Evolutionary conservation across 2,797 vertebrate species (phyloP).

Genomic region (Sphenodon punctatus): DNA sequence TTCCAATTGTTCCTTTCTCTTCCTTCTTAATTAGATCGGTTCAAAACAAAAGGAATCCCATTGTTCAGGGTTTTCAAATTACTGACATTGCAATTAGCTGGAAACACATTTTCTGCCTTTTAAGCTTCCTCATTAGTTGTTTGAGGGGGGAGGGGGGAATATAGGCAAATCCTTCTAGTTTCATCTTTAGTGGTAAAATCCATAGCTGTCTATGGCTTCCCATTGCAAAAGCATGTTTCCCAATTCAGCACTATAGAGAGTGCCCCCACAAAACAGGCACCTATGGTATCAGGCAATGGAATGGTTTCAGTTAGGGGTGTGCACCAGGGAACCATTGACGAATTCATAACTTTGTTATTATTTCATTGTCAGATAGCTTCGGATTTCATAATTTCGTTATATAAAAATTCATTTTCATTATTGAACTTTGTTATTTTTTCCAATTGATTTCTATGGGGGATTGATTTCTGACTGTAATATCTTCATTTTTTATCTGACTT

Average conservation of each 20-base stretch:
- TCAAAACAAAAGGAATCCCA: not conserved
- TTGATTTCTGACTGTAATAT: no score
- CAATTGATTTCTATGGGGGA: no score
- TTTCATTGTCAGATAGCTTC: no score
- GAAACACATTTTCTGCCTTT: conserved; percentile 28
- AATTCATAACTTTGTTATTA: no score
- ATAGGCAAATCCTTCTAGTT: not conserved
- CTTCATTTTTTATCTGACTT: no score
- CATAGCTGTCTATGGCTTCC: not conserved
- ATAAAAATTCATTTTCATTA: no score
- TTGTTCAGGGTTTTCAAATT: conserved; percentile 15
- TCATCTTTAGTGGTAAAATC: not conserved
- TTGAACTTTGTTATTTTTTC: no score
- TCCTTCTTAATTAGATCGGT: conserved; percentile 35
- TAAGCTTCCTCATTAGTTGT: conserved; percentile 34
- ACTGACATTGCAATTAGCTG: not conserved
- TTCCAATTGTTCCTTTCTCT: conserved; percentile 26
- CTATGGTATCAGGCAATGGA: not conserved
- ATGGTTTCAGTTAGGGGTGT: no score
- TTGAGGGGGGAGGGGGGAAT: fast-evolving
- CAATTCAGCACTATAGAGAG: not conserved
- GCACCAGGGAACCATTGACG: no score
- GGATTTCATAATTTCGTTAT: no score
- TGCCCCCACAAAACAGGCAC: not conserved
- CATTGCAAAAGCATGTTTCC: not conserved